Base-by-base conservation (phyloP, 2,888 invertebrate genomes). In the Agonum fuliginosum region DNA sequence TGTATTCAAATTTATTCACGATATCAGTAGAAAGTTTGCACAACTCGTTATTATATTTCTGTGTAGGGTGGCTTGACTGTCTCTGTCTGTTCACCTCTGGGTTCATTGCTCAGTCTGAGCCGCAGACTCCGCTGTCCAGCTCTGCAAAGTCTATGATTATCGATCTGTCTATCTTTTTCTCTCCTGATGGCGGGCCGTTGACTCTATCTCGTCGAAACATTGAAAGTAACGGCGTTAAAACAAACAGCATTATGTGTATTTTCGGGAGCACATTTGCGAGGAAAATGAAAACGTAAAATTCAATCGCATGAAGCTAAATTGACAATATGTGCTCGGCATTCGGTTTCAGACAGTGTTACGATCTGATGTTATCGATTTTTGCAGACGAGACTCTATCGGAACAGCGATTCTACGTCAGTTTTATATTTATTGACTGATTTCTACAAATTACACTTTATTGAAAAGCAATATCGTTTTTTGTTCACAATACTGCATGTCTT, bases 91-190 rank as follows among this genome's bases (percentile, higher is more conserved):
- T 14, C 14, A n/a, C n/a, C 41, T 41, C 6, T 8, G 58, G 30
- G 72, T 72, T 54, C 72, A 72, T 34, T 51, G 51, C 72, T 72
- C 22, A n/a, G n/a, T n/a, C n/a, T n/a, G n/a, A 51, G 19, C 24
- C 27, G 17, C 30, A 67, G 67, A 20, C 37, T 67, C 22, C 17
- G 37, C 14, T 67, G 30, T 67, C 67, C 67, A 67, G 67, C 22
- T n/a, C 8, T 19, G 22, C 41, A 37, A 67, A n/a, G 41, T 41
- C 67, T 67, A 41, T 67, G 37, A 20, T 8, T 67, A 67, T 72
- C 37, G 72, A 72, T 72, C 37, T 37, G 72, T 72, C 72, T 72
- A 72, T 72, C 72, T 72, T 72, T 54, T 51, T 72, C 72, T 20
- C 51, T 34, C 72, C 20, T 22, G 34, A n/a, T 22, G 34, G 3